These are phyloP conservation scores for Vesta saturnalis DNA, from an alignment of 2,888 invertebrate species.

Conservation along the genomic window DNA sequence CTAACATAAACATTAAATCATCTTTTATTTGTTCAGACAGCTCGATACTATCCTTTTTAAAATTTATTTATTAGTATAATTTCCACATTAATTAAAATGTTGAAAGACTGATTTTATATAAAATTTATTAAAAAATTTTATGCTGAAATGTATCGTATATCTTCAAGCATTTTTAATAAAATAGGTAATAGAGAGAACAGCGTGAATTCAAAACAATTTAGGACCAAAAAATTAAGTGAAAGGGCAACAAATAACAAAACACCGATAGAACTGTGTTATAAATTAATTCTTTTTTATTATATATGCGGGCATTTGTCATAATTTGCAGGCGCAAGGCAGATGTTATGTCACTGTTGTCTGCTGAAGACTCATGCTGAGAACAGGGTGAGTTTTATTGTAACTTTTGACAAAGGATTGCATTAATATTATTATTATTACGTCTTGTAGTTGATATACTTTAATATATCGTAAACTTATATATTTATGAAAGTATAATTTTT, in stretches of 20 bases:
- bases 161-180: background rate
- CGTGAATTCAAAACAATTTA: conserved; percentile 31
- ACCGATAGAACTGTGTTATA: conserved; percentile 35
- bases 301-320: conserved; percentile 53
- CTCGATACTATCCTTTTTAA: background rate
- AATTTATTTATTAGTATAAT: background rate
- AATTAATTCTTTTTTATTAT: conserved; percentile 47
- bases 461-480: conserved; percentile 35
- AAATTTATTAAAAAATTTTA: conserved; percentile 2
- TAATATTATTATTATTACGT: conserved; percentile 57
- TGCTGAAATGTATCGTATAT: background rate
- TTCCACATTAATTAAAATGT: background rate
- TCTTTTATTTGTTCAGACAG: background rate
- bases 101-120: background rate
- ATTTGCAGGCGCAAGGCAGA: conserved; percentile 58
- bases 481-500: conserved; percentile 13
- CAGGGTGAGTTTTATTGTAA: conserved; percentile 57
- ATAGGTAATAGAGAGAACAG: conserved; percentile 29
- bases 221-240: conserved; percentile 32
- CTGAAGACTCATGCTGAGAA: conserved; percentile 50
- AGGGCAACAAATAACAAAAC: conserved; percentile 35
- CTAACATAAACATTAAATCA: conserved; percentile 1
- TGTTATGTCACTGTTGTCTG: conserved; percentile 59
- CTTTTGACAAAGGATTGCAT: conserved; percentile 53
- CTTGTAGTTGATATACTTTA: conserved; percentile 33